Base-by-base conservation (phyloP, 1,140 invertebrate genomes). In the Drosophila micromelanica region DNA sequence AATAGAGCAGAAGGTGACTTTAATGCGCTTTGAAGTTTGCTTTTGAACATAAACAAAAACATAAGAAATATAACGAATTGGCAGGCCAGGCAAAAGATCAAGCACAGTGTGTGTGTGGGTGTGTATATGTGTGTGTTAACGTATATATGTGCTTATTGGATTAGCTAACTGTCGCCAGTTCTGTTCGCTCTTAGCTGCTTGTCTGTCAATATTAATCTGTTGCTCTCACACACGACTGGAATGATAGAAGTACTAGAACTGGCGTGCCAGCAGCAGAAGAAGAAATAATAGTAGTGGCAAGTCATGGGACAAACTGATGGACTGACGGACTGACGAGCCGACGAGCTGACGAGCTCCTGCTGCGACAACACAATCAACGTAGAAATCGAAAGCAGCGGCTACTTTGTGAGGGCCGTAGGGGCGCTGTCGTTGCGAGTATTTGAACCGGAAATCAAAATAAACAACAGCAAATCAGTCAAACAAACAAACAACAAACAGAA, bases 381-480 rank as follows among this genome's bases (percentile, higher is more conserved):
- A 57, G 80, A 82, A 79, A 82, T 84, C 80, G 80, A 79, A 77
- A 79, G 70, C 70, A 73, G 63, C 55, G 70, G 46, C 63, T 55
- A 68, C 63, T 73, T 52, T 57, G 69, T 23, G 38, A 38, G 37
- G 54, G 51, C 40, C 67, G 45, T 60, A 45, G 37, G 52, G 37
- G 48, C 51, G 48, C 59, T 17, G 27, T 37, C 43, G 43, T n/a
- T 56, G 38, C 75, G 71, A 78, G 76, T 65, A 84, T 87, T 87
- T 78, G 81, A 86, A 80, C 82, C 81, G 81, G 81, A 86, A 86
- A 86, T 86, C 81, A 81, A 86, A 86, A 86, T 86, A 86, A 86
- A 86, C 81, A 86, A 78, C 75, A 78, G 81, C 81, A 86, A 86
- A 86, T 86, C 81, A 86, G 82, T 86, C 81, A 86, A 86, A 86